phyloP scores from a whole-genome alignment of 2,113 vertebrate genomes.

The Antechinus flavipes region DNA sequence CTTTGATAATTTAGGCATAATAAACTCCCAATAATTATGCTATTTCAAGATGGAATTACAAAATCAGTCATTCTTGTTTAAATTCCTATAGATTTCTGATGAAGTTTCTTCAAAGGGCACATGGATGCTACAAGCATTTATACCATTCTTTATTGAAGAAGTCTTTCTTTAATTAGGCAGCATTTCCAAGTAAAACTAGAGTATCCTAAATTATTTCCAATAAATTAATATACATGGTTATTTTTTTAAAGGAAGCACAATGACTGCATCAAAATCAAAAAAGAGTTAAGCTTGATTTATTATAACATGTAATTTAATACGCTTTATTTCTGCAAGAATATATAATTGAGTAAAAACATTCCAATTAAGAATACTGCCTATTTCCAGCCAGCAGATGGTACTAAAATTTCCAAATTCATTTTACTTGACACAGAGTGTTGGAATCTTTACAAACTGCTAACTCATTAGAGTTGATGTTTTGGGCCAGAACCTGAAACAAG shows the following conservation, averaged over 20 bases:
- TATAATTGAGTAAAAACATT: neutral
- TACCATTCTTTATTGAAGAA: neutral
- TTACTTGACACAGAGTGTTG: neutral
- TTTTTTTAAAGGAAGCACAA: constrained; percentile 17
- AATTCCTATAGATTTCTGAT: constrained; percentile 32
- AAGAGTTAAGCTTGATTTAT: constrained; percentile 19
- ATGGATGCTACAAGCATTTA: constrained; percentile 40
- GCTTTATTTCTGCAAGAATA: constrained; percentile 12
- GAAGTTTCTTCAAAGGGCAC: constrained; percentile 36
- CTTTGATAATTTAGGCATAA: constrained; percentile 3
- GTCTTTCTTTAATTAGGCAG: neutral
- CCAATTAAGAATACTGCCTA: constrained; percentile 24
- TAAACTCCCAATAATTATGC: neutral
- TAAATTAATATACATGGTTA: neutral
- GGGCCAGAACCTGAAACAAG: too few relatives aligned
- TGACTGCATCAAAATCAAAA: constrained; percentile 16
- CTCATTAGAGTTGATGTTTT: too few relatives aligned
- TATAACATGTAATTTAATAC: neutral
- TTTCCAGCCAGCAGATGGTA: constrained; percentile 65
- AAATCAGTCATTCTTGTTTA: constrained; percentile 31
- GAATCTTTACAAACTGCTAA: too few relatives aligned
- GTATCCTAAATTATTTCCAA: neutral
- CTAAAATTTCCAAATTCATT: constrained; percentile 35
- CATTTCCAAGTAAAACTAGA: neutral
- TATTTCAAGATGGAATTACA: neutral